Conservation (phyloP, 2,888 invertebrate genomes). For the Drosophila rellima region DNA sequence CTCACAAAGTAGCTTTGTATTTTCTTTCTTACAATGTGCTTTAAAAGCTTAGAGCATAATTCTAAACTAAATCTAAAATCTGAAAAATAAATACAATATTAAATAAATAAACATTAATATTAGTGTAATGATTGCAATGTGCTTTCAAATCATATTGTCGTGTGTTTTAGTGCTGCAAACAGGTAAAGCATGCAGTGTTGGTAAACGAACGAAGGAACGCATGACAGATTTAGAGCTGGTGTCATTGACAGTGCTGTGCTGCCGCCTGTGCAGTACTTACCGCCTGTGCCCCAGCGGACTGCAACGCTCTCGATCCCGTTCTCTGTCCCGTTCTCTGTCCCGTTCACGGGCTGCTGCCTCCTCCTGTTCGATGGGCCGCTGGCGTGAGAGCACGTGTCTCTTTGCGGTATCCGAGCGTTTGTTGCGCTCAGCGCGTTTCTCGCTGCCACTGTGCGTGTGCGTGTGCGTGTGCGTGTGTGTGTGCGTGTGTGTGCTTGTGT, state of each 20-base stretch:
- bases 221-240: neutral
- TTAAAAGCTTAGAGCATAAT: neutral
- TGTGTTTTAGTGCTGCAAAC: slow-evolving; percentile 4
- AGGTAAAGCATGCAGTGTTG: slow-evolving; percentile 13
- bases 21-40: too few species aligned
- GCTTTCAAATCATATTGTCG: neutral
- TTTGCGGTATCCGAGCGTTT: slow-evolving; percentile 88
- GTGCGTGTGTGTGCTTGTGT: slow-evolving; percentile 9
- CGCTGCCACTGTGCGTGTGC: slow-evolving; percentile 37
- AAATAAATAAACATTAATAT: too few species aligned
- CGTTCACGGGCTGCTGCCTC: slow-evolving; percentile 78
- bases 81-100: too few species aligned
- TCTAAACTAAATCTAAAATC: neutral
- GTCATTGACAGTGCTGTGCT: neutral
- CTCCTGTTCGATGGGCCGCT: slow-evolving; percentile 91
- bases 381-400: slow-evolving; percentile 91
- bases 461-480: slow-evolving; percentile 12
- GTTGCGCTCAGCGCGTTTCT: slow-evolving; percentile 87
- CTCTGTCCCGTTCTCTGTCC: slow-evolving; percentile 10
- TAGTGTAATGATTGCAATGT: neutral
- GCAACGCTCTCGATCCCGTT: slow-evolving; percentile 59
- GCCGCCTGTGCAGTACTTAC: slow-evolving; percentile 54
- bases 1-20: too few species aligned
- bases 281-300: slow-evolving; percentile 83
- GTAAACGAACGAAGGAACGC: neutral